These are phyloP conservation scores for Tenualosa thibaudeaui DNA, from an alignment of 2,797 vertebrate genomes.

Conservation along the genomic window DNA sequence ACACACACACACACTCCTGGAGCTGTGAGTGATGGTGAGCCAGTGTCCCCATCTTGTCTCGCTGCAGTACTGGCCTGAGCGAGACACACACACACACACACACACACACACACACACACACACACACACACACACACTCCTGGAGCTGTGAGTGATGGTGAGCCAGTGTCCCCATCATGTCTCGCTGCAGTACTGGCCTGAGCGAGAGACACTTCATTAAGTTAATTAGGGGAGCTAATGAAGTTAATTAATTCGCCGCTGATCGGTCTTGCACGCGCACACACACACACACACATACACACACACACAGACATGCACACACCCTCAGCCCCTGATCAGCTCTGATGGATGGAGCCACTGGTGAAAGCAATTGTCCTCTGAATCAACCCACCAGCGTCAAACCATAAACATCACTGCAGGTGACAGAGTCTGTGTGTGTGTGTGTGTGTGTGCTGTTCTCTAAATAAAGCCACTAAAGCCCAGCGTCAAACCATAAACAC, in stretches of 20 bases:
- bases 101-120: slow-evolving; percentile 10
- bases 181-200: neutral
- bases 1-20: neutral
- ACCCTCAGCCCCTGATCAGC: slow-evolving; percentile 32
- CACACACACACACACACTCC: neutral
- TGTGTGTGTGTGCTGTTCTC: slow-evolving; percentile 58
- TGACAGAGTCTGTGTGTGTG: neutral
- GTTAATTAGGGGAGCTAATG: slow-evolving; percentile 79
- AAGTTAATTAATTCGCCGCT: slow-evolving; percentile 86
- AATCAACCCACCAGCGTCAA: neutral
- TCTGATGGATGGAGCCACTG: slow-evolving; percentile 82
- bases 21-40: too few species aligned
- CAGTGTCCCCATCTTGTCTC: too few species aligned
- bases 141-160: neutral
- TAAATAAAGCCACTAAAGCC: neutral
- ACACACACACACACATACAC: too few species aligned
- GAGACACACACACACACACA: neutral
- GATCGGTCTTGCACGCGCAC: slow-evolving; percentile 74
- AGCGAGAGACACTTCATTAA: slow-evolving; percentile 81
- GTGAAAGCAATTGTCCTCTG: slow-evolving; percentile 79
- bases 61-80: neutral
- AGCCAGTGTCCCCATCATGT: neutral
- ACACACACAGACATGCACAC: slow-evolving; percentile 28
- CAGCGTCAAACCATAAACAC: neutral
- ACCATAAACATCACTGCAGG: neutral